These are phyloP conservation scores for Setophaga kirtlandii DNA, from an alignment of 2,113 vertebrate species.

Conservation along the genomic window DNA sequence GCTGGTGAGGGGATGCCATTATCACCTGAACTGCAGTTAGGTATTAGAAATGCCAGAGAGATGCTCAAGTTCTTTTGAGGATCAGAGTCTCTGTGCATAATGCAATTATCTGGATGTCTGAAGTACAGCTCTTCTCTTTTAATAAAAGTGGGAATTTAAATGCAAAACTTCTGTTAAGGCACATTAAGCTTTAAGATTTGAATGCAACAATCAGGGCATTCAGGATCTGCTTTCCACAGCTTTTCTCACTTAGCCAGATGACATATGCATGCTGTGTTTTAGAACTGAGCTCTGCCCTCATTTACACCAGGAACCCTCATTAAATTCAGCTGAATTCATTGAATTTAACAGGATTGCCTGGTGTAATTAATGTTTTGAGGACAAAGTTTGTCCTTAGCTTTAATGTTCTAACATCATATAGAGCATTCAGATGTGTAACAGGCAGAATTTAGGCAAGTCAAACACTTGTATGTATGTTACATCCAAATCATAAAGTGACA, in stretches of 20 bases:
- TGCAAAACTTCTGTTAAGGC: slow-evolving; percentile 55
- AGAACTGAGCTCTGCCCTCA: slow-evolving; percentile 33
- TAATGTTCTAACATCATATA: neutral
- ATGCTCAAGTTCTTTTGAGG: neutral
- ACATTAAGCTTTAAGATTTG: slow-evolving; percentile 53
- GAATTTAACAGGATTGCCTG: slow-evolving; percentile 42
- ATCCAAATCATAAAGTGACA: neutral
- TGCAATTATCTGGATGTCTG: slow-evolving; percentile 7
- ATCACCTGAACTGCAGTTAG: neutral
- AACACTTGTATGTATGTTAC: neutral
- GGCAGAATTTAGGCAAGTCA: neutral
- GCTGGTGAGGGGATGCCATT: neutral
- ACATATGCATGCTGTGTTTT: slow-evolving; percentile 43
- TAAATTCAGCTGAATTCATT: slow-evolving; percentile 32
- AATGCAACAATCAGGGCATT: neutral
- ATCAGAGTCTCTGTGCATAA: neutral
- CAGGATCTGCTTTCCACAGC: slow-evolving; percentile 18
- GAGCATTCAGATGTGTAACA: neutral
- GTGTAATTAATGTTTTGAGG: slow-evolving; percentile 60
- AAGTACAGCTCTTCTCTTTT: slow-evolving; percentile 23
- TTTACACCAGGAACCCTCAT: slow-evolving; percentile 49
- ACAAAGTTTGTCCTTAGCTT: slow-evolving; percentile 43
- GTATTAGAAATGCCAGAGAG: neutral
- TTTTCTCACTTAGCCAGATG: slow-evolving; percentile 44
- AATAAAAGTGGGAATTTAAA: slow-evolving; percentile 41